phyloP scores from a whole-genome alignment of 2,113 vertebrate species.

The Ascaphus truei region DNA sequence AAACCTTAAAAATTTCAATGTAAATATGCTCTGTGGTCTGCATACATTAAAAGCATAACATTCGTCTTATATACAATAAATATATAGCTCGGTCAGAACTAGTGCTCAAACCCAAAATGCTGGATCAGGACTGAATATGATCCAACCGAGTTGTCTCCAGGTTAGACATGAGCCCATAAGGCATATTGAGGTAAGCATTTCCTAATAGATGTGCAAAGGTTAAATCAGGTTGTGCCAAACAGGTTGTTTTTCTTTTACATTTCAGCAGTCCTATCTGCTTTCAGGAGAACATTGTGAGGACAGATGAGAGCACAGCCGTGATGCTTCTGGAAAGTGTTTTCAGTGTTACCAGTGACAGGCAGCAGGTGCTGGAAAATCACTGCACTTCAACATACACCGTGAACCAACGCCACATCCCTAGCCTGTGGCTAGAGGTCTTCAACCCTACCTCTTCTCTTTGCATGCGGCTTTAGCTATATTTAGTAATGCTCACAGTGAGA shows the following conservation, averaged over 20 bases:
- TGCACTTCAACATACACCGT: background rate
- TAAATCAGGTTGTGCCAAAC: too few relatives aligned
- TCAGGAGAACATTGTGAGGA: constrained; percentile 12
- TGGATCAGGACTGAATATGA: background rate
- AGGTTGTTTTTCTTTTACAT: constrained; percentile 10
- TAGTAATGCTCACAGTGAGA: too few relatives aligned
- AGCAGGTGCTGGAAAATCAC: constrained; percentile 25
- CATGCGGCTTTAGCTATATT: too few relatives aligned
- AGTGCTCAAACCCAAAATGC: too few relatives aligned
- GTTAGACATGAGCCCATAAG: background rate
- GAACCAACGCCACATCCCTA: too few relatives aligned
- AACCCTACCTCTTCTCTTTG: too few relatives aligned
- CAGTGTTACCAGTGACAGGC: background rate
- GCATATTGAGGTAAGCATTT: background rate
- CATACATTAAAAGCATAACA: too few relatives aligned
- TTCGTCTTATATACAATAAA: too few relatives aligned
- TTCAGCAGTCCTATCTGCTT: background rate
- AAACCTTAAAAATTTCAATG: too few relatives aligned
- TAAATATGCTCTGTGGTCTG: too few relatives aligned
- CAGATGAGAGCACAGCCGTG: constrained; percentile 2
- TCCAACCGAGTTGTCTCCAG: background rate
- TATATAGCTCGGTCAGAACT: too few relatives aligned
- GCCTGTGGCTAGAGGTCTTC: too few relatives aligned
- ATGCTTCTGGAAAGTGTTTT: constrained; percentile 20
- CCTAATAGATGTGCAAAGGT: constrained; percentile 7